These are phyloP conservation scores for Rhingia campestris DNA, from an alignment of 2,888 invertebrate genomes.

Conservation along the genomic window DNA sequence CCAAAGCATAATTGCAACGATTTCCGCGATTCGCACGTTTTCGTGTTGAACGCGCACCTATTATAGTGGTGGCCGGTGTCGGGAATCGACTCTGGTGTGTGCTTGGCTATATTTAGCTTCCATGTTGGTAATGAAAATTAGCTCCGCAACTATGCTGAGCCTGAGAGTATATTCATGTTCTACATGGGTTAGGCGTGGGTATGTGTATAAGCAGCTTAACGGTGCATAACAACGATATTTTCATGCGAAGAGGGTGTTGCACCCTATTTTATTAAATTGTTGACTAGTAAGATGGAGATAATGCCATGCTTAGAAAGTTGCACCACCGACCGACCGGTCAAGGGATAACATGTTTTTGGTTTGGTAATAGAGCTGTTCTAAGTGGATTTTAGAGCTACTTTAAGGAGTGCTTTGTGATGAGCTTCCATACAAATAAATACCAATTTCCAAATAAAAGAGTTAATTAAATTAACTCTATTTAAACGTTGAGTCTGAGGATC, in stretches of 20 bases:
- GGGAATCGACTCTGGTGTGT: slow-evolving; percentile 2
- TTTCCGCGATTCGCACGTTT: slow-evolving; percentile 72
- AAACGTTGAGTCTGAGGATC: too few relatives aligned
- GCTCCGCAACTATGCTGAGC: slow-evolving; percentile 14
- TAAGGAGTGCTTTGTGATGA: too few relatives aligned
- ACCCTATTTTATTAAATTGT: slow-evolving; percentile 58
- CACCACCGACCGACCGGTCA: slow-evolving; percentile 42
- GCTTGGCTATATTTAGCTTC: slow-evolving; percentile 54
- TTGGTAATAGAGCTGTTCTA: neutral
- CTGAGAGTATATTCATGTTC: slow-evolving; percentile 29
- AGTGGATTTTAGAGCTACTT: neutral
- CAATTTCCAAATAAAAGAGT: too few relatives aligned
- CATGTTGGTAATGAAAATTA: slow-evolving; percentile 61
- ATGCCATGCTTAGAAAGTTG: slow-evolving; percentile 67
- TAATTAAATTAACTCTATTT: too few relatives aligned
- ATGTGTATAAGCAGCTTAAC: slow-evolving; percentile 68
- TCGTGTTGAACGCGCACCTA: slow-evolving; percentile 61
- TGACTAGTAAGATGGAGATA: slow-evolving; percentile 46
- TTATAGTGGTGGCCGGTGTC: slow-evolving; percentile 31
- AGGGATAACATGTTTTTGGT: slow-evolving; percentile 24
- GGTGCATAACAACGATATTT: slow-evolving; percentile 67
- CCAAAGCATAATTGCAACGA: slow-evolving; percentile 48
- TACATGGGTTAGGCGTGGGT: slow-evolving; percentile 30
- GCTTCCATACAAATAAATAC: too few relatives aligned
- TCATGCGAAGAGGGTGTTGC: slow-evolving; percentile 72